Evolutionary conservation across 2,888 invertebrate species (phyloP).

Genomic region (Napeogenes inachia): DNA sequence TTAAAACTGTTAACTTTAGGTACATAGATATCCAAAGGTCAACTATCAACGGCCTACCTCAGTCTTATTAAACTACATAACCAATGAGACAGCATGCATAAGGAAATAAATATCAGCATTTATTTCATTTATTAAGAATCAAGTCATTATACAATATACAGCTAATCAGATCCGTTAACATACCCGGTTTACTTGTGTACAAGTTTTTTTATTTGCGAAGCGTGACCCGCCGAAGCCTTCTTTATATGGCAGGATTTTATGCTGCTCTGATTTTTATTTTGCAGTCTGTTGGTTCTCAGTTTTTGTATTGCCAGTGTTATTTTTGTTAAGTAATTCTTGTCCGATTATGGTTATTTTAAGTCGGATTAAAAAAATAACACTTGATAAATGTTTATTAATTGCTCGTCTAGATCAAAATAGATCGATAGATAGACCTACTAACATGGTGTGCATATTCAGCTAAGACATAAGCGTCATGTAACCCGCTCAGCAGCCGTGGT

Average conservation of each 20-base stretch:
- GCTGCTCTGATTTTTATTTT: constrained; percentile 15
- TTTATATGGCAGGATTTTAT: constrained; percentile 42
- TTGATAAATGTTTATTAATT: too few species aligned
- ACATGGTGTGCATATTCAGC: background rate
- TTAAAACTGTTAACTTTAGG: too few species aligned
- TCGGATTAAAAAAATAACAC: too few species aligned
- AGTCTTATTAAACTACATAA: too few species aligned
- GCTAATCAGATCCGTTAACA: constrained; percentile 35
- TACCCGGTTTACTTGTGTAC: constrained; percentile 45
- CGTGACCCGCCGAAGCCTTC: constrained; percentile 53
- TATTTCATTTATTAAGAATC: constrained; percentile 29
- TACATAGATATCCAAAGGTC: too few species aligned
- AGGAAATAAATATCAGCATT: background rate
- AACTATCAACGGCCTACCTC: too few species aligned
- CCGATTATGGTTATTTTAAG: too few species aligned
- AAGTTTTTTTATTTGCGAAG: constrained; percentile 42
- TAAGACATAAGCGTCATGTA: constrained; percentile 37
- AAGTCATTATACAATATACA: constrained; percentile 35
- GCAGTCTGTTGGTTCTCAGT: background rate
- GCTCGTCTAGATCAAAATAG: too few species aligned
- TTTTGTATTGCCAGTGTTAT: background rate
- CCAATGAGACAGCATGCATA: background rate
- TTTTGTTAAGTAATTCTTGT: too few species aligned
- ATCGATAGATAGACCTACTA: too few species aligned
- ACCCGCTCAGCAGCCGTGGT: constrained; percentile 42